Evolutionary conservation across 2,888 invertebrate genomes (phyloP), one percentile per base, ranked within the genome.

Genomic region (Drosophila testacea): DNA sequence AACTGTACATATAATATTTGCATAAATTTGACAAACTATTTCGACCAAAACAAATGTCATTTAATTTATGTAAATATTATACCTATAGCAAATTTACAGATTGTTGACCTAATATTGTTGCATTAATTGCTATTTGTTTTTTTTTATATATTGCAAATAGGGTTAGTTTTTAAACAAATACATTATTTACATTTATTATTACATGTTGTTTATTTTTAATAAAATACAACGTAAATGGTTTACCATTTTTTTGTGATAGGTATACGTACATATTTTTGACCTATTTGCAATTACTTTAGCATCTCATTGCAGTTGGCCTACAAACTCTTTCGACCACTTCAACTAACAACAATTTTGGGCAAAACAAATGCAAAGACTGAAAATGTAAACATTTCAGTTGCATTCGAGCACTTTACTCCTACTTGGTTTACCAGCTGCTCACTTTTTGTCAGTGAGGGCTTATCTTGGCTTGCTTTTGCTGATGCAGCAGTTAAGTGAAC

Each of bases 301-400:
- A 34, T 34, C 41, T 44, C 42, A 9, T 55, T 34, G 22, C 22
- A 9, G 42, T 42, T 55, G 32, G 41, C 16, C 41, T 6, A 41
- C 41, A 41, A 52, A 7, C 11, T 11, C 34, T 39, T 38, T 42
- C 62, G 74, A 46, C 66, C 66, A 34, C 34, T 36, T 44, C 34
- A 34, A 28, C 46, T 46, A 27, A 6, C 46, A 57, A 28, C 27
- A 38, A 9, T 13, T 41, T 41, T 30, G 39, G 47, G 48, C 38
- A 39, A 67, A 64, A 52, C 66, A 64, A 73, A 65, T 62, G 70
- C 46, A 59, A 65, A 62, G 39, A 41, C 61, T 50, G 61, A 57
- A 56, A 71, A 70, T 48, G 42, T 68, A 86, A 86, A 86, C 61
- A 86, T 73, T 80, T 32, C 55, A 65, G 77, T 50, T 22, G 60